Evolutionary conservation across 2,113 vertebrate species (phyloP), one percentile per base, ranked within the genome.

Genomic region (Fukomys damarensis): DNA sequence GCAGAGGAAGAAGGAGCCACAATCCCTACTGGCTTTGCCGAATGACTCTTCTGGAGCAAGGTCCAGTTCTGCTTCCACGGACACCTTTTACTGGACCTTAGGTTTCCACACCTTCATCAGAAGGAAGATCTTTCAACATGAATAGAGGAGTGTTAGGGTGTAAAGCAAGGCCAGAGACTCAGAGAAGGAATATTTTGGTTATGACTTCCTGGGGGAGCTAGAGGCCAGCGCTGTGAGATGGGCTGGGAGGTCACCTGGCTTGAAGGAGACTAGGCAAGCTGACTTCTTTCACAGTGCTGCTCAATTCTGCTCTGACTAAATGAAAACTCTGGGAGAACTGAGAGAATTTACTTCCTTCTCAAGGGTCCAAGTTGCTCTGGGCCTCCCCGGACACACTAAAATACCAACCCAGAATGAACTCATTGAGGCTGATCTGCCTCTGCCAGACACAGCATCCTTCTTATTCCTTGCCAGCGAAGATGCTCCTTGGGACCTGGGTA

Each of bases 211-310:
- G 6, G 35, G 26, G 22, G 7, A 9, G 3, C 11, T 22, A 5
- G 32, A 58, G 43, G 24, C 1, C 4, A 63, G 43, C 32, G 13
- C 30, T 16, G 24, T 0, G 49, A 59, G 32, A 54, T 7, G n/a
- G 32, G 81, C 56, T 58, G 41, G n/a, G 0, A 10, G 32, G 11
- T 11, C 2, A 46, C n/a, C 0, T 20, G 41, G 68, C 74, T 24
- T 20, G 0, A 38, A 46, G 38, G 65, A 80, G 22, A 54, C 2
- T 9, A 72, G 59, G 46, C 26, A 46, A 56, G 22, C 9, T 54
- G 58, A 43, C 28, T 63, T 52, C 79, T 72, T 52, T 32, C 30
- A 56, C 4, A 10, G 4, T 3, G 35, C 49, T 59, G 66, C 54
- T 65, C 54, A 32, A 35, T 17, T 68, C 13, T n/a, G 65, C 43